Evolutionary conservation across 2,888 invertebrate species (phyloP).

Genomic region (Heliconius aoede): DNA sequence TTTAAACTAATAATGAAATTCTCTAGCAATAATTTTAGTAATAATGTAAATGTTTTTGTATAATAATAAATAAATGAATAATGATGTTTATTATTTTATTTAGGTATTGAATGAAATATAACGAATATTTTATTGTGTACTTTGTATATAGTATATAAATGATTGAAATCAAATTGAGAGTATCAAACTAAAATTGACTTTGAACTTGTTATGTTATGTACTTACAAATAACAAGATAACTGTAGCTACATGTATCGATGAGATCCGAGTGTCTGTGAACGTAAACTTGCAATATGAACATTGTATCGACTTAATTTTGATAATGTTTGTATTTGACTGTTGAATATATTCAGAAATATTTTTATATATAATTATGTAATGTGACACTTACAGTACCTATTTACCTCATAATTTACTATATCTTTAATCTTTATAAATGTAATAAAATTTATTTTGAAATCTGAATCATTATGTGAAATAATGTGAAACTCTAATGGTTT

Average conservation of each 20-base stretch:
- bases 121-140: slow-evolving; percentile 58
- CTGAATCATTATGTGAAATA: slow-evolving; percentile 34
- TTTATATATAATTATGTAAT: slow-evolving; percentile 74
- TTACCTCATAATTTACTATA: slow-evolving; percentile 78
- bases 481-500: slow-evolving; percentile 13
- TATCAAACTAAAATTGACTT: slow-evolving; percentile 57
- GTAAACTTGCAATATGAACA: slow-evolving; percentile 75
- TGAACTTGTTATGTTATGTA: slow-evolving; percentile 36
- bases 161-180: slow-evolving; percentile 54
- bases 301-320: slow-evolving; percentile 76
- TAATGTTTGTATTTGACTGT: slow-evolving; percentile 82
- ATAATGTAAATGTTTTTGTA: slow-evolving; percentile 82
- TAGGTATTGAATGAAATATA: slow-evolving; percentile 57
- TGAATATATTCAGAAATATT: slow-evolving; percentile 83
- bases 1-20: slow-evolving; percentile 80
- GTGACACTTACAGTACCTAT: slow-evolving; percentile 72
- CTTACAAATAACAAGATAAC: slow-evolving; percentile 41
- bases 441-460: slow-evolving; percentile 32
- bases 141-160: slow-evolving; percentile 67
- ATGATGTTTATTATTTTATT: slow-evolving; percentile 67
- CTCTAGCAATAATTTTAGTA: slow-evolving; percentile 82
- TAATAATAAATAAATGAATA: slow-evolving; percentile 70
- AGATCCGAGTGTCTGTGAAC: slow-evolving; percentile 58
- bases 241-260: slow-evolving; percentile 54
- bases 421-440: slow-evolving; percentile 47